Base-by-base conservation (phyloP, 2,797 vertebrate genomes). In the Enteromius thamalakanensis region DNA sequence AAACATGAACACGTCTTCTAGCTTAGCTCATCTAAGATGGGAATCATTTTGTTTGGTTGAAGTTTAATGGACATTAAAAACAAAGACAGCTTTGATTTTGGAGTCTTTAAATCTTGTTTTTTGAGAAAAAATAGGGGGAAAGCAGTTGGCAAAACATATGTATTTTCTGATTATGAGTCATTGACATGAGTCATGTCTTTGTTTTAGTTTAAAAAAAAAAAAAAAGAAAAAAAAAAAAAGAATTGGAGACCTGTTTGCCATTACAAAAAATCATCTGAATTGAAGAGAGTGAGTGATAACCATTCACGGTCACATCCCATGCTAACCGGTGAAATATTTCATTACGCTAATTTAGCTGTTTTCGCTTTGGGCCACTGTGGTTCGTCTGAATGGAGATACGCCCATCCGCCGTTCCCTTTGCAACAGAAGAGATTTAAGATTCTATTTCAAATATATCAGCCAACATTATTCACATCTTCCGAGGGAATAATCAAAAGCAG, bases 401-500 rank as follows among this genome's bases (percentile, higher is more conserved):
- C 60, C 26, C 0, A 53, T 71, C 55, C 1, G 0, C 69, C 1
- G 4, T 79, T 19, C 8, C 26, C 17, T 69, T 6, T 37, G 84
- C 80, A 69, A 87, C 58, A 67, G 49, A 81, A 85, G 53, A 81
- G 86, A 82, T 87, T 71, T 83, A 62, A 62, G 7, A 82, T 77
- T 3, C 34, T 76, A 80, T 84, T 29, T 76, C 14, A 42, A 81
- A 69, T 71, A 68, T 21, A 40, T 42, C 67, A 4, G 84, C 85
- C 84, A 71, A 71, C 49, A 81, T 88, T 69, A 83, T 87, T 87
- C 67, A 80, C 69, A 89, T 82, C 37, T 81, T 85, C 64, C 2
- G 65, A 23, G 82, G 6, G 19, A 76, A 58, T 89, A 87, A 92
- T 85, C 21, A 55, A 88, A 90, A 88, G 70, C 88, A 87, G 82